Evolutionary conservation across 2,113 vertebrate species (phyloP), one percentile per base, ranked within the genome.

Genomic region (Chamaetylas fuelleborni): DNA sequence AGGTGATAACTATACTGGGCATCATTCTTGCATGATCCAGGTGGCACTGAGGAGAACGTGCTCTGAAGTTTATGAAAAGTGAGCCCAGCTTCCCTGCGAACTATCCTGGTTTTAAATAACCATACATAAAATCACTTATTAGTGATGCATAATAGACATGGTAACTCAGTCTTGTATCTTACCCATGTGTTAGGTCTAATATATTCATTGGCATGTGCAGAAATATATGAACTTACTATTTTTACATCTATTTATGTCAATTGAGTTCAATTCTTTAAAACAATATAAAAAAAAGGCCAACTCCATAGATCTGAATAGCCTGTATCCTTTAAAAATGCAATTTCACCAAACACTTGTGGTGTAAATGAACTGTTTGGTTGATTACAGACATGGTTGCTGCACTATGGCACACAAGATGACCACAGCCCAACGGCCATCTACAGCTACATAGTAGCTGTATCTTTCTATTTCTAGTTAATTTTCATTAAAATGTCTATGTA

Each of bases 81-180:
- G 8, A 82, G 14, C 15, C 14, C 48, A 57, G 28, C 11, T 69
- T 51, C 17, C 12, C 18, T 2, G 0, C 14, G 25, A 79, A 23
- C 8, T 70, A 23, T 11, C 12, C 24, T 42, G n/a, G 19, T 14
- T 80, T 64, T 51, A 64, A 80, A 58, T 45, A 76, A 45, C 9
- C 0, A 0, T 26, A 45, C 1, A 3, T 47, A 25, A 38, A 76
- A 64, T 56, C 28, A 60, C 8, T 7, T 34, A 6, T 51, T 29
- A 29, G 14, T 14, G 17, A 19, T 43, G 29, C 16, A 26, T 12
- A 38, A 34, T 19, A 64, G 14, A 36, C 18, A 18, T 12, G 8
- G 15, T 33, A 66, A 67, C 3, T 57, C 58, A n/a, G 38, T 26
- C 22, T 60, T 33, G 9, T 81, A 16, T 42, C 56, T 73, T 8